Base-by-base conservation (phyloP, 2,113 vertebrate genomes). In the Chelonoidis abingdonii region DNA sequence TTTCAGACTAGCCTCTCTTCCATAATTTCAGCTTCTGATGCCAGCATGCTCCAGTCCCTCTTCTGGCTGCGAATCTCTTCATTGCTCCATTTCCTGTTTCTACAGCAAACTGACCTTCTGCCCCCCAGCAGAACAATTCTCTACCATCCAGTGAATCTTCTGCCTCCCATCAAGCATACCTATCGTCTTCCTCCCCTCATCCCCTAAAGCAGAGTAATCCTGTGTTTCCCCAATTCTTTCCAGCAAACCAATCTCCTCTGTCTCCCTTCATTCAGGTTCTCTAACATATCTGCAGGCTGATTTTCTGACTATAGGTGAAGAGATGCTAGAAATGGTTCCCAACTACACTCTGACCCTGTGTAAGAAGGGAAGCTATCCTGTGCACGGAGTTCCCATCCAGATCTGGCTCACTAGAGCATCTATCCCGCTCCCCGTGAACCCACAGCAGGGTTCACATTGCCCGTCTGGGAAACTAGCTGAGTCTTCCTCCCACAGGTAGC, bases 231-330 rank as follows among this genome's bases (percentile, higher is more conserved):
- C 86, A 92, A 24, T 38, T 41, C n/a, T 93, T 92, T 89, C 29
- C 47, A 53, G 24, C 3, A 0, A 0, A 16, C 24, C 31, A 2
- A 10, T 90, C 17, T 38, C 65, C 80, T 53, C 76, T 83, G 16
- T 88, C 8, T 3, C 38, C 27, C 83, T 96, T 88, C 65, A 56
- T 85, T 84, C 65, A 50, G 24, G 65, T 47, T 90, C 80, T 89
- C 44, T 9, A 49, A 6, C 11, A 69, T 25, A 82, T 82, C n/a
- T 90, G 6, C 84, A 88, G 84, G 29, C 53, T 92, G 22, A 5
- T 81, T 79, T 31, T 93, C 69, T 62, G 5, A 84, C n/a, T 5
- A 1, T 29, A 91, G 24, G 91, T 76, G 81, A 83, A 47, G 5
- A 54, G 83, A 65, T 75, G 25, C 82, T 90, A 57, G 54, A 78